Evolutionary conservation across 2,113 vertebrate genomes (phyloP).

Genomic region (Alligator sinensis): DNA sequence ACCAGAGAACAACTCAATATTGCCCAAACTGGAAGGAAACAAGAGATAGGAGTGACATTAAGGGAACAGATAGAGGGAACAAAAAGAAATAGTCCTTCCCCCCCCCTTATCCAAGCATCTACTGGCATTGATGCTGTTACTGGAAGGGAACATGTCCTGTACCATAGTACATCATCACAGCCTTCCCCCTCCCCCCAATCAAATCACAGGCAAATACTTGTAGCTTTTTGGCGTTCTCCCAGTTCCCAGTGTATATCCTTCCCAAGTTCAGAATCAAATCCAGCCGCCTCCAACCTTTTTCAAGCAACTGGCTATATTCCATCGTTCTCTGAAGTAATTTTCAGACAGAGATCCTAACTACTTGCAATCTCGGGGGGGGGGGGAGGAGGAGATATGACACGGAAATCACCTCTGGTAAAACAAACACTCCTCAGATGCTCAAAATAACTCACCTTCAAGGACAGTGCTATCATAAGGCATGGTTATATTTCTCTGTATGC

Average conservation of each 20-base stretch:
- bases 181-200: too few species aligned
- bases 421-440: neutral
- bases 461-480: neutral
- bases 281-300: neutral
- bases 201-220: neutral
- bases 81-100: neutral
- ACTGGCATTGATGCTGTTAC: neutral
- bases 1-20: neutral
- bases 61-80: neutral
- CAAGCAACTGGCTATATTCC: neutral
- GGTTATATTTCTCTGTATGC: neutral
- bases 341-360: neutral
- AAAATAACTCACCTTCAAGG: constrained; percentile 18
- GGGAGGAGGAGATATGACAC: neutral
- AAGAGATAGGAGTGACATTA: neutral
- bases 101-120: neutral
- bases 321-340: too few species aligned
- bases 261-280: neutral
- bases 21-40: constrained; percentile 61
- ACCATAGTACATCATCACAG: too few species aligned
- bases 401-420: neutral
- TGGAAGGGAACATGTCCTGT: neutral
- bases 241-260: neutral
- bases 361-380: neutral
- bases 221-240: too few species aligned